Conservation (phyloP, 2,888 invertebrate genomes). For the Ornithoptera priamus region DNA sequence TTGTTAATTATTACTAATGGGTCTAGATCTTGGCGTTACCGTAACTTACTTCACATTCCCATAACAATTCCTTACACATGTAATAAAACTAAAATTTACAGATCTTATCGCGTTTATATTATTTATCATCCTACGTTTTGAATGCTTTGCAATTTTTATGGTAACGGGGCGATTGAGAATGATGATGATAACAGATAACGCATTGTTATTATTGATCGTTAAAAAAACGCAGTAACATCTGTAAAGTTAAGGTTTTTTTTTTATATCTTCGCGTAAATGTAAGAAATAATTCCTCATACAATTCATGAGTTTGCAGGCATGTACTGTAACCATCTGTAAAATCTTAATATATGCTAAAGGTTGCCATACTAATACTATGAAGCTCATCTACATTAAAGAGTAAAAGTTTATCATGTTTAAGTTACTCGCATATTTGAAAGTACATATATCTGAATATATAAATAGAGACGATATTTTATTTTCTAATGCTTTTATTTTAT, state of each 20-base stretch:
- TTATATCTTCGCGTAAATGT: neutral
- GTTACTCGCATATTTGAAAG: slow-evolving; percentile 15
- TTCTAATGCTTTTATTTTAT: slow-evolving; percentile 2
- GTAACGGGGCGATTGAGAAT: too few relatives aligned
- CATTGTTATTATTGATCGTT: too few relatives aligned
- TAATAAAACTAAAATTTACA: too few relatives aligned
- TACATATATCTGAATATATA: slow-evolving; percentile 10
- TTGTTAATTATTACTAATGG: slow-evolving; percentile 15
- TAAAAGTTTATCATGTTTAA: slow-evolving; percentile 9
- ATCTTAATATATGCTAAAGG: slow-evolving; percentile 7
- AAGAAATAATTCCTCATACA: slow-evolving; percentile 4
- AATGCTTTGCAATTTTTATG: too few relatives aligned
- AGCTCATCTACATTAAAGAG: slow-evolving; percentile 22
- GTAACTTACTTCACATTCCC: neutral
- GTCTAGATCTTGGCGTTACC: neutral
- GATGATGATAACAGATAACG: too few relatives aligned
- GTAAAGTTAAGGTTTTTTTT: neutral
- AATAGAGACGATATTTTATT: slow-evolving; percentile 20
- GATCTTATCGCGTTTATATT: too few relatives aligned
- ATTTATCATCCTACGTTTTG: too few relatives aligned
- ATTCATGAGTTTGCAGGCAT: slow-evolving; percentile 3
- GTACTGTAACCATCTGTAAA: neutral
- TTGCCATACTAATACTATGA: slow-evolving; percentile 21
- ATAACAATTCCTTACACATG: neutral
- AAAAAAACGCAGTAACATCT: too few relatives aligned